Conservation (phyloP, 2,113 vertebrate species). For the Callorhinus ursinus region DNA sequence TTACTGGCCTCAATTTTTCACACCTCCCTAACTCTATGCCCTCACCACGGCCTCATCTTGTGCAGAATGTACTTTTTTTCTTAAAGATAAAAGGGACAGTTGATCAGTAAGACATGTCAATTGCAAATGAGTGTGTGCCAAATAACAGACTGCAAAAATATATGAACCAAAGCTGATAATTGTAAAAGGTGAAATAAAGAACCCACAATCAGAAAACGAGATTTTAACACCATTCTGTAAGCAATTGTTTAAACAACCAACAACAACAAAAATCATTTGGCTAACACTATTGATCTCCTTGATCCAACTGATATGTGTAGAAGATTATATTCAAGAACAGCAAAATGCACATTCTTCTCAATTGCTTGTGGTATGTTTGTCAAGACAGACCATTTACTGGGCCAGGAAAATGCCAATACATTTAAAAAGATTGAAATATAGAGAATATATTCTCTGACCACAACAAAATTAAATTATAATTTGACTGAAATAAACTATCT, state of each 20-base stretch:
- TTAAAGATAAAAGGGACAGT: not conserved
- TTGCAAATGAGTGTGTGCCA: not conserved
- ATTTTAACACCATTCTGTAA: not conserved
- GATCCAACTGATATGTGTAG: not conserved
- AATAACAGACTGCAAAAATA: not conserved
- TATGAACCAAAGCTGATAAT: not conserved
- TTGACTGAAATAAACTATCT: not conserved
- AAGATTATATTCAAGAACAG: not conserved
- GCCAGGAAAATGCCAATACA: not conserved
- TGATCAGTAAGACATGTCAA: not conserved
- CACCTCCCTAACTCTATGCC: not conserved
- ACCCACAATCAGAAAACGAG: not conserved
- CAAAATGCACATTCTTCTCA: not conserved
- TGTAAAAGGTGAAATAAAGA: not conserved
- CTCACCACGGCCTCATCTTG: rapidly evolving
- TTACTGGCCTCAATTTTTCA: not conserved
- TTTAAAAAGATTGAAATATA: not conserved
- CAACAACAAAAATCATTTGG: not conserved
- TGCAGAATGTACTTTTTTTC: not conserved
- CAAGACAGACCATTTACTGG: not conserved
- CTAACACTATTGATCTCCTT: not conserved
- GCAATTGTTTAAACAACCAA: not conserved
- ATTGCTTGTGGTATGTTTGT: not conserved
- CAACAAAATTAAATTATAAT: not conserved
- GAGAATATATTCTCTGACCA: not conserved